Evolutionary conservation across 2,888 invertebrate species (phyloP).

Genomic region (Ochropleura leucogaster): DNA sequence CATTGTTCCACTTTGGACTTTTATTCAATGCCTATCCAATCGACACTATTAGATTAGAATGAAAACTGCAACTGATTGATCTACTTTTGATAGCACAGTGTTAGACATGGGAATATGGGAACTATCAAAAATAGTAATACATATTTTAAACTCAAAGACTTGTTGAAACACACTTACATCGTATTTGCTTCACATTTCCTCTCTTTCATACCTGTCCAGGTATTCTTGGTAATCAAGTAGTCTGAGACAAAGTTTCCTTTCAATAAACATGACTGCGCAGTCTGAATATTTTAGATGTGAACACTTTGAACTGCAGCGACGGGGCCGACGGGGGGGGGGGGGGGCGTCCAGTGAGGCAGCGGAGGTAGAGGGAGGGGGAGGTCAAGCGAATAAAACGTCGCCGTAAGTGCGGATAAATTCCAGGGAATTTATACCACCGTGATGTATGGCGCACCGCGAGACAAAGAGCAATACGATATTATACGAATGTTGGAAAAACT

Average conservation of each 20-base stretch:
- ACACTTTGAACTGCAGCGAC: constrained; percentile 52
- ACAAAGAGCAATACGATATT: constrained; percentile 30
- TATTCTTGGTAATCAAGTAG: constrained; percentile 46
- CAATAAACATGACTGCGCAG: constrained; percentile 62
- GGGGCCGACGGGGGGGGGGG: constrained; percentile 1
- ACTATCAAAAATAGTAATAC: not conserved
- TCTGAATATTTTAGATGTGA: constrained; percentile 62
- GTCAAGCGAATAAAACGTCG: constrained; percentile 68
- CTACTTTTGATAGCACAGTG: not conserved
- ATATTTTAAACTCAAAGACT: not conserved
- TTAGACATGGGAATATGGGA: not conserved
- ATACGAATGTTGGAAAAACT: constrained; percentile 7
- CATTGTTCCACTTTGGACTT: not conserved
- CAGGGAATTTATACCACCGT: constrained; percentile 63
- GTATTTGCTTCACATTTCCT: constrained; percentile 4
- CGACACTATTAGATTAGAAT: not conserved
- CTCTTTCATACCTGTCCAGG: constrained; percentile 7
- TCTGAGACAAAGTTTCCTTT: constrained; percentile 61
- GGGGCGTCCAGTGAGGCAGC: not conserved
- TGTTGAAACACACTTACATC: too few relatives aligned
- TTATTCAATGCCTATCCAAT: not conserved
- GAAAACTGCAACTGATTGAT: not conserved
- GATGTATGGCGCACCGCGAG: constrained; percentile 51
- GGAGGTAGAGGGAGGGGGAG: constrained; percentile 14
- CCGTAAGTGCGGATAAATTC: constrained; percentile 66